Percentiles rank a stretch among this genome's conserved stretches.
These are phyloP conservation scores for Micronycteris hirsuta DNA, from an alignment of 2,113 vertebrate species.

Conservation along the genomic window DNA sequence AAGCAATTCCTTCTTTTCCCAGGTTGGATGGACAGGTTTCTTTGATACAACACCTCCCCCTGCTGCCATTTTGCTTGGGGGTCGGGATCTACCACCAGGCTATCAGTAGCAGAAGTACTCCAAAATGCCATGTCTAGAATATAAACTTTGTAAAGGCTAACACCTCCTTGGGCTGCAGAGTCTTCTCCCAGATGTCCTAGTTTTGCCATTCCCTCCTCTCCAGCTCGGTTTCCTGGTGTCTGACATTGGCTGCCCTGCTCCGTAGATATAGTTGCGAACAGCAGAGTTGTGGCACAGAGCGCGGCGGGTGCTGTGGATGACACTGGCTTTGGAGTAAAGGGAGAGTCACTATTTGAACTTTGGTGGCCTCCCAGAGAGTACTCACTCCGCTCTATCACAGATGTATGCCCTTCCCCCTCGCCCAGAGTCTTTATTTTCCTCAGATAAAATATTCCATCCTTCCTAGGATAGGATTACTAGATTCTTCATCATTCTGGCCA, in stretches of 20 bases:
- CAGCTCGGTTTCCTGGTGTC: neutral
- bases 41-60: too few relatives aligned
- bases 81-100: too few relatives aligned
- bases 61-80: too few relatives aligned
- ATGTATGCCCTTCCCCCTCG: fast-evolving
- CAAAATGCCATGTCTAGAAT: neutral
- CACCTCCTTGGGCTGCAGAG: neutral
- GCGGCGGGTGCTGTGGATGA: neutral
- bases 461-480: neutral
- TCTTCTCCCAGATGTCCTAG: neutral
- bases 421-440: neutral
- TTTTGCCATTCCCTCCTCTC: neutral
- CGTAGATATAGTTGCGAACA: neutral
- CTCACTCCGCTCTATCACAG: neutral
- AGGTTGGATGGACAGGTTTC: too few relatives aligned
- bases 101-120: too few relatives aligned
- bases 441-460: neutral
- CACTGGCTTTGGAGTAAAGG: neutral
- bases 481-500: neutral
- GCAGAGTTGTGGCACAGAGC: neutral
- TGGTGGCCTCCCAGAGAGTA: neutral
- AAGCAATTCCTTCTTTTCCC: too few relatives aligned
- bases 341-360: neutral
- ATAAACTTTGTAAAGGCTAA: neutral
- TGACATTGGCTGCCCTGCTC: neutral